Percentiles rank a stretch among this genome's conserved stretches.
These are phyloP conservation scores for Stegostoma tigrinum DNA, from an alignment of 2,113 vertebrate genomes.

Conservation along the genomic window DNA sequence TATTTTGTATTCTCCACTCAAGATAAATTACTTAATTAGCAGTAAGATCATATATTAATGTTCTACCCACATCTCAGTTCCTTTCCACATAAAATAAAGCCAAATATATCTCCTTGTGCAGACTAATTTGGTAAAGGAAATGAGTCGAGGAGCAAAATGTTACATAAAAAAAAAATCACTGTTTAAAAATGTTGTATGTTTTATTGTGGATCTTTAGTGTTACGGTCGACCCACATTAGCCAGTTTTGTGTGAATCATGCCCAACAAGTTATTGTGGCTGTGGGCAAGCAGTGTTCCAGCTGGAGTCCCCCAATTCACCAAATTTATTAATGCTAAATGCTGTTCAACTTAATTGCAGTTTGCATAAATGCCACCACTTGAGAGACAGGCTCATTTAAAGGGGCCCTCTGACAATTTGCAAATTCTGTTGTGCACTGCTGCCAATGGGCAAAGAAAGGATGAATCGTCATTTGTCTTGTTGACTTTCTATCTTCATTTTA, in stretches of 20 bases:
- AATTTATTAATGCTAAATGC: neutral
- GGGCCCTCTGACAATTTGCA: neutral
- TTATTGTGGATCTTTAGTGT: neutral
- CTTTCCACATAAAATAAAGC: neutral
- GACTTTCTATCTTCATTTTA: neutral
- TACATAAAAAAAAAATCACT: neutral
- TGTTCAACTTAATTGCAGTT: neutral
- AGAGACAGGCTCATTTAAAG: neutral
- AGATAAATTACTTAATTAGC: neutral
- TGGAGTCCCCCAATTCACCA: neutral
- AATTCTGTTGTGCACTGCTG: neutral
- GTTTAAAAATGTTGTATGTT: neutral
- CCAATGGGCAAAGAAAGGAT: neutral
- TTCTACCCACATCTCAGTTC: neutral
- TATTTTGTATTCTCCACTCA: conserved; percentile 9
- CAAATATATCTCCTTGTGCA: neutral
- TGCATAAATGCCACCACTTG: neutral
- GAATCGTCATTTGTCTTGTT: neutral
- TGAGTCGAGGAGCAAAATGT: neutral
- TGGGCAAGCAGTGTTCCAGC: neutral
- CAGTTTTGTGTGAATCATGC: neutral
- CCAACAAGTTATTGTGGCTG: neutral
- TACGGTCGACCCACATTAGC: neutral
- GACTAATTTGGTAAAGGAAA: conserved; percentile 14
- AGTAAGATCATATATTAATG: neutral